A percentile compares a stretch with the other conserved stretches of the same genome.
Conservation (phyloP, 2,797 vertebrate genomes). For the Lerista edwardsae region DNA sequence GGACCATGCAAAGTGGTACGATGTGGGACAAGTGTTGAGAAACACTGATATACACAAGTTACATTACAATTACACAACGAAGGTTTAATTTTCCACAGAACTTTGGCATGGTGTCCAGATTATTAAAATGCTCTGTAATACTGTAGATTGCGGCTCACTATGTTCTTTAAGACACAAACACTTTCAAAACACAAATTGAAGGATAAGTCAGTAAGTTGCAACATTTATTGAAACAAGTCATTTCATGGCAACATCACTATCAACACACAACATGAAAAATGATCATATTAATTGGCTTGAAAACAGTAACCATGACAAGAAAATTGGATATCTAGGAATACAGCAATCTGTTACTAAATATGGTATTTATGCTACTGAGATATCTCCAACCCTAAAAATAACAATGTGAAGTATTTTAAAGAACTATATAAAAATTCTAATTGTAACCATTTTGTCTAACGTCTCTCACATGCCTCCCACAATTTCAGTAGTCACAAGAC, state of each 20-base stretch:
- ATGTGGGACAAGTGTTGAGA: no score
- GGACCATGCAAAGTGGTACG: no score
- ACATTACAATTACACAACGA: no score
- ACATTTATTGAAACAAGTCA: neutral
- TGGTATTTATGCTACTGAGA: no score
- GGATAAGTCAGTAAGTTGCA: neutral
- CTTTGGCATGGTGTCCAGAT: neutral
- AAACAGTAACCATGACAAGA: neutral
- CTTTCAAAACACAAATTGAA: neutral
- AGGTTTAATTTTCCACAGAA: neutral
- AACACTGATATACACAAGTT: no score
- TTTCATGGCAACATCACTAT: neutral
- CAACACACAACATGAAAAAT: neutral
- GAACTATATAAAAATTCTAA: no score
- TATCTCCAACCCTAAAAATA: neutral
- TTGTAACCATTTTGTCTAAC: no score
- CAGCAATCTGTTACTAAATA: neutral
- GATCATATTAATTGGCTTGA: neutral
- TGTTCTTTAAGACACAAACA: neutral
- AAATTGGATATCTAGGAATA: neutral
- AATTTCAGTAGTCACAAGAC: no score
- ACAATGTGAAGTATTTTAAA: no score
- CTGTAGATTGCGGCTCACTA: neutral
- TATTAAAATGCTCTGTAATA: no score
- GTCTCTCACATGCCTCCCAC: no score